A percentile compares a stretch with the other conserved stretches of the same genome.
Conservation (phyloP, 2,113 vertebrate species). For the Sorex araneus region DNA sequence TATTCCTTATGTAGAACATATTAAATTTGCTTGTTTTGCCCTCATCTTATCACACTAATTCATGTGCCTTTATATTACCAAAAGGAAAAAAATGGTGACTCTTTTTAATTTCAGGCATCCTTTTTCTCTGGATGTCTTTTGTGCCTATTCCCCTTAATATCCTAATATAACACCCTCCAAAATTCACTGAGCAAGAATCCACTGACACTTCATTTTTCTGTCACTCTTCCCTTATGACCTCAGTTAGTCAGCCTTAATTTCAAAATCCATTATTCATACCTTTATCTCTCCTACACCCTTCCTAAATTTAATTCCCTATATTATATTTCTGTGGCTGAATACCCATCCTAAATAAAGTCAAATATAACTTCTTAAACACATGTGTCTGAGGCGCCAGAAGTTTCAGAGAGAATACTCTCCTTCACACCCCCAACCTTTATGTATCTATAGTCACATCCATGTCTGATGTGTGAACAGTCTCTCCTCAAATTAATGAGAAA, state of each 20-base stretch:
- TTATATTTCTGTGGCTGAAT: background rate
- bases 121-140: background rate
- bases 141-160: background rate
- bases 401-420: background rate
- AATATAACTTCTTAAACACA: background rate
- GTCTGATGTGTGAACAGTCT: background rate
- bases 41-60: background rate
- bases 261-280: background rate
- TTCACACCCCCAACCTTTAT: background rate
- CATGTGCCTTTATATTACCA: background rate
- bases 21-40: constrained; percentile 14
- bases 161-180: background rate
- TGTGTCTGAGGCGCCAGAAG: background rate
- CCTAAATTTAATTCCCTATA: background rate
- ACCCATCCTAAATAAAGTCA: background rate
- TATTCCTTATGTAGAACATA: background rate
- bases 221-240: background rate
- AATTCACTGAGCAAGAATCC: background rate
- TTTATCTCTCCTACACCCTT: background rate
- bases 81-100: background rate
- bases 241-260: background rate
- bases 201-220: constrained; percentile 1
- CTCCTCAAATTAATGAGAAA: background rate
- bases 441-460: background rate
- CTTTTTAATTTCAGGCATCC: constrained; percentile 20